Conservation (phyloP, 2,797 vertebrate species). For the Platalea minor region DNA sequence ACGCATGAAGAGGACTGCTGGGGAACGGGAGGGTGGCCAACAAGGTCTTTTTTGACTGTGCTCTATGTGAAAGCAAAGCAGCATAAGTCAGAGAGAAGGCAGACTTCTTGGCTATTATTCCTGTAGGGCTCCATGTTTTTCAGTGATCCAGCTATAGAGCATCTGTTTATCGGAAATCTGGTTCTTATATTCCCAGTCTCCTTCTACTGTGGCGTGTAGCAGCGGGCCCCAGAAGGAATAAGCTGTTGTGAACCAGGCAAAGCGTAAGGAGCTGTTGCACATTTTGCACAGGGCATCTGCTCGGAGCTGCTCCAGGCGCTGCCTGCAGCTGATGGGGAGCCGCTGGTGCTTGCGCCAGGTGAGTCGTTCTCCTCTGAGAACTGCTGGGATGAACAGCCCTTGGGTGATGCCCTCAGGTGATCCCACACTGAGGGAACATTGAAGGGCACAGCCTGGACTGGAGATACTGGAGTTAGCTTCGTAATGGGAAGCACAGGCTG, state of each 20-base stretch:
- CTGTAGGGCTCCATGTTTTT: background rate
- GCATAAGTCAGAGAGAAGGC: accelerated
- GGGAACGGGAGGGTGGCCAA: background rate
- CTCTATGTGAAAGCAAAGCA: background rate
- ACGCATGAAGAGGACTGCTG: background rate
- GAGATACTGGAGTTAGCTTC: background rate
- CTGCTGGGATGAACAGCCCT: background rate
- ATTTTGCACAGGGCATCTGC: background rate
- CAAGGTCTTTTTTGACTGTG: background rate
- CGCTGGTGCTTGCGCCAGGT: background rate
- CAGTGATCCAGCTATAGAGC: background rate
- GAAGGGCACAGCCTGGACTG: background rate
- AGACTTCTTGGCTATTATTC: background rate
- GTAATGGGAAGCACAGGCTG: background rate
- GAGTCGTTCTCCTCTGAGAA: background rate
- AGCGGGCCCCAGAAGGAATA: background rate
- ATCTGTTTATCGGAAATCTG: background rate
- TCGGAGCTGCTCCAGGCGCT: background rate
- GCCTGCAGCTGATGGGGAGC: background rate
- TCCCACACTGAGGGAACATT: background rate
- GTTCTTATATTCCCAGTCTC: background rate
- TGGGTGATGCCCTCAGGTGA: background rate
- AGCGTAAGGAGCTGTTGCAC: background rate
- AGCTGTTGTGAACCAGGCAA: background rate
- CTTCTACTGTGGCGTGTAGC: accelerated